phyloP scores from a whole-genome alignment of 2,797 vertebrate genomes.

The Gymnodraco acuticeps region DNA sequence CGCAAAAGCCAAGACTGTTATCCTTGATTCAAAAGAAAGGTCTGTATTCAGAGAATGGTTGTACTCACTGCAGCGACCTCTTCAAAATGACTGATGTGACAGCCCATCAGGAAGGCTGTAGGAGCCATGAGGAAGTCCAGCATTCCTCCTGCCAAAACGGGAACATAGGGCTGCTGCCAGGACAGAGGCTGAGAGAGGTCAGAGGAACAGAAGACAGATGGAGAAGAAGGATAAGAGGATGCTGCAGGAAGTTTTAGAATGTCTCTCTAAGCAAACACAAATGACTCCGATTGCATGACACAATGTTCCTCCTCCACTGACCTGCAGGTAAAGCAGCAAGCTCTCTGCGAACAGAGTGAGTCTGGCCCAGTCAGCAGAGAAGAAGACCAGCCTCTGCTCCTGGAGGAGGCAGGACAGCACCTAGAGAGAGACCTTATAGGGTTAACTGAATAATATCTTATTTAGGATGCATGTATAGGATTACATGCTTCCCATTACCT shows the following conservation, averaged over 20 bases:
- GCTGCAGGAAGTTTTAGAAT: neutral
- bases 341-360: slow-evolving; percentile 92
- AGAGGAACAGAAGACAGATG: slow-evolving; percentile 61
- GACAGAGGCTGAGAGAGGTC: slow-evolving; percentile 85
- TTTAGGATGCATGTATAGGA: neutral
- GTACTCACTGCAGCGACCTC: slow-evolving; percentile 87
- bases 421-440: slow-evolving; percentile 68
- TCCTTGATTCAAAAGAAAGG: neutral
- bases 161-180: slow-evolving; percentile 97
- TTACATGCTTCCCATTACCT: too few relatives aligned
- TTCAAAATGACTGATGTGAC: slow-evolving; percentile 90
- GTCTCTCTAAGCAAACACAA: neutral
- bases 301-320: slow-evolving; percentile 28
- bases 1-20: neutral
- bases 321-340: slow-evolving; percentile 90
- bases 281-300: neutral
- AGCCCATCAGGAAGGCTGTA: slow-evolving; percentile 97
- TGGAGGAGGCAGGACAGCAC: slow-evolving; percentile 89
- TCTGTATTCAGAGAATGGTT: neutral
- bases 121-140: slow-evolving; percentile 98
- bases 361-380: slow-evolving; percentile 92
- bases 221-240: neutral
- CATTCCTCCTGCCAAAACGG: slow-evolving; percentile 92
- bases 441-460: neutral
- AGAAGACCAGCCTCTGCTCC: slow-evolving; percentile 92